phyloP scores from a whole-genome alignment of 2,113 vertebrate species.

The Baryphthengus martii region DNA sequence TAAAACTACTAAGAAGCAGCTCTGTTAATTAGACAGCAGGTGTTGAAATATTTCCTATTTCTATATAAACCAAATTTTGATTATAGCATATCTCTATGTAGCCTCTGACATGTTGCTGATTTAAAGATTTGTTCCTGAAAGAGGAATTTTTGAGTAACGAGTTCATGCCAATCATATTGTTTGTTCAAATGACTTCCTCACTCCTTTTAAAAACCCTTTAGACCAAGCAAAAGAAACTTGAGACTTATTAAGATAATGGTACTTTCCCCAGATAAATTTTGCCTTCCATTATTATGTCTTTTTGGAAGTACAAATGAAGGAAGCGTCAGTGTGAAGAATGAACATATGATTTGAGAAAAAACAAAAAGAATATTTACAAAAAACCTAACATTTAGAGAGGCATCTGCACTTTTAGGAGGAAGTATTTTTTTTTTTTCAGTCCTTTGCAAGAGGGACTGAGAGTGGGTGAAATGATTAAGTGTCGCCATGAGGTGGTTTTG shows the following conservation, averaged over 20 bases:
- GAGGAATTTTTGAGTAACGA: not conserved
- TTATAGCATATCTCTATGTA: not conserved
- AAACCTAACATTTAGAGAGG: conserved; percentile 7
- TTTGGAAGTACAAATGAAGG: conserved; percentile 8
- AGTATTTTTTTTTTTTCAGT: conserved; percentile 9
- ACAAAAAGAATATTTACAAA: not conserved
- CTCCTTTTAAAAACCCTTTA: not conserved
- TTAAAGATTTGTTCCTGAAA: not conserved
- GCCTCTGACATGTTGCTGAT: not conserved
- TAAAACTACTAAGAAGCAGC: not conserved
- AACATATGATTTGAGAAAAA: conserved; percentile 1
- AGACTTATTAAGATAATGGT: not conserved
- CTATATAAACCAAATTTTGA: not conserved
- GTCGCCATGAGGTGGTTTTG: not conserved
- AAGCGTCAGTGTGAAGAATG: not conserved
- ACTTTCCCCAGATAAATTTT: conserved; percentile 2
- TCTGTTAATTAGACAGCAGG: not conserved
- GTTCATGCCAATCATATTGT: not conserved
- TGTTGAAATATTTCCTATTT: not conserved
- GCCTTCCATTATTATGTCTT: not conserved
- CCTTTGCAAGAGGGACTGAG: not conserved
- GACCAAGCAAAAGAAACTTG: not conserved
- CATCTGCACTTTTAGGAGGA: conserved; percentile 10
- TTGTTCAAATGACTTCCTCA: not conserved
- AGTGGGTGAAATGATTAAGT: conserved; percentile 14